Base-by-base conservation (phyloP, 2,888 invertebrate genomes). In the Dolichopus griseipennis region DNA sequence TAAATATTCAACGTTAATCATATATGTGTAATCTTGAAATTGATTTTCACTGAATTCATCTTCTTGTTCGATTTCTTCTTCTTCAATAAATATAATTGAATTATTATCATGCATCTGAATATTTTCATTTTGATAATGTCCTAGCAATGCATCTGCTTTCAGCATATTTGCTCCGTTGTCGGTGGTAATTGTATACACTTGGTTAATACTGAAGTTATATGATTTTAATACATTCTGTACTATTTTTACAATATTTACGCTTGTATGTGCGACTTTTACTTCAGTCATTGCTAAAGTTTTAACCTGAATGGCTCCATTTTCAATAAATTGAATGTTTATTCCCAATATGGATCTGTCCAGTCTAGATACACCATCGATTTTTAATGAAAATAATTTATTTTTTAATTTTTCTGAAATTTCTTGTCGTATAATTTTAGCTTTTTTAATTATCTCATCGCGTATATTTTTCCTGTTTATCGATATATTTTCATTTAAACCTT, bases 101-200 rank as follows among this genome's bases (percentile, higher is more conserved):
- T n/a, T n/a, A n/a, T n/a, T n/a, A n/a, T n/a, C n/a, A n/a, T n/a
- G n/a, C n/a, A n/a, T n/a, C n/a, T n/a, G n/a, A n/a, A n/a, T n/a
- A n/a, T n/a, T n/a, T 62, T 66, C n/a, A 52, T 66, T 21, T 62
- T 62, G 27, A 66, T 52, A 7, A 8, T 61, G 61, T 1, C 61
- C 27, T 33, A 66, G 66, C 66, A 66, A 61, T 33, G 66, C 34
- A 33, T 27, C 68, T 34, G 67, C 33, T 66, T 67, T 71, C 9
- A 71, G 27, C 67, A 71, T 69, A 66, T 71, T 69, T 9, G 68
- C 67, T 41, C 71, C 71, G 63, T 69, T 68, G 66, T 68, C 69
- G 37, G 68, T 67, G 6, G 70, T 70, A 27, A 67, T 68, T 27
- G 66, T 64, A 67, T 67, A 70, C 8, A 70, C 64, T 68, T 70